These are phyloP conservation scores for Sialis fuliginosa DNA, from an alignment of 2,888 invertebrate genomes.

Conservation along the genomic window DNA sequence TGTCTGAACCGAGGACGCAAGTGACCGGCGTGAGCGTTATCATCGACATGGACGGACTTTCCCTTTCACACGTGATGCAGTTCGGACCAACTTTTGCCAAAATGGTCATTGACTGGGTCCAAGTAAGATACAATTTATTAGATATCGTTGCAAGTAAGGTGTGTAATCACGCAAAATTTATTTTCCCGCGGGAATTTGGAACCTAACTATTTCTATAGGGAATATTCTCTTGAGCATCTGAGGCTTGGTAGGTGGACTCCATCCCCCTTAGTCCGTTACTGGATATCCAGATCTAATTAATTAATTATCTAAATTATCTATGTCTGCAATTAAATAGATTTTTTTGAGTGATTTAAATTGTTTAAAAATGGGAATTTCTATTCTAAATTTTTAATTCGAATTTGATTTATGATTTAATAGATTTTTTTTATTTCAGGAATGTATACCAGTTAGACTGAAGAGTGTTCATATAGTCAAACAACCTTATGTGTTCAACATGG, in stretches of 20 bases:
- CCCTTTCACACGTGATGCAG: slow-evolving; percentile 51
- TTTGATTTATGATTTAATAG: not conserved
- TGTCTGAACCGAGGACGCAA: slow-evolving; percentile 64
- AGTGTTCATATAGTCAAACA: slow-evolving; percentile 80
- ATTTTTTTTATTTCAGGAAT: slow-evolving; percentile 38
- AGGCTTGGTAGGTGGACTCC: too few species aligned
- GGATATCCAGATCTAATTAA: too few species aligned
- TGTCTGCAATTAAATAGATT: too few species aligned
- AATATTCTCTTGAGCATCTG: too few species aligned
- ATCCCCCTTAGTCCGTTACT: too few species aligned
- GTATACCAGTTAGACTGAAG: slow-evolving; percentile 66
- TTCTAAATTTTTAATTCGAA: not conserved
- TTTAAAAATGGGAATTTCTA: not conserved
- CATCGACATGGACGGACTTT: slow-evolving; percentile 57
- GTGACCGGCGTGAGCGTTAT: slow-evolving; percentile 56
- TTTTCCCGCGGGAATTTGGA: too few species aligned
- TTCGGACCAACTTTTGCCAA: slow-evolving; percentile 64
- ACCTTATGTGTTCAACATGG: slow-evolving; percentile 69
- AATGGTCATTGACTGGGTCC: slow-evolving; percentile 52
- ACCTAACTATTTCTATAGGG: too few species aligned
- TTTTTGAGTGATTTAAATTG: too few species aligned
- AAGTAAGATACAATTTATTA: slow-evolving; percentile 24
- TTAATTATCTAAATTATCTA: too few species aligned
- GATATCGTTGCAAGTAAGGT: not conserved
- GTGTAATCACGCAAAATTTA: too few species aligned